Evolutionary conservation across 2,888 invertebrate genomes (phyloP), one percentile per base, ranked within the genome.

Genomic region (Antheraea assamensis): DNA sequence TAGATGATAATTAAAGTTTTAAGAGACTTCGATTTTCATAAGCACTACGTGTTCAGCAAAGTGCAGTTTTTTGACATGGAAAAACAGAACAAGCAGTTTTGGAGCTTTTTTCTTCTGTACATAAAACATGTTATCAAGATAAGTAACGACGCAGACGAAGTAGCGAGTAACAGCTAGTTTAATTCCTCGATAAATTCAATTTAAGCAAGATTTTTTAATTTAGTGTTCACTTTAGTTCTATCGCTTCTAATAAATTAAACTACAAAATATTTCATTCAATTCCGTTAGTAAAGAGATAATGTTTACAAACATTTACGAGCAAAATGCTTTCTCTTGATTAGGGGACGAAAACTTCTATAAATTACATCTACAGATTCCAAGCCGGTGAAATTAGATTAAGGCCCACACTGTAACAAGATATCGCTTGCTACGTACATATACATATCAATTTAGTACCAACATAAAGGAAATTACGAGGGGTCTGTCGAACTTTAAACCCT

Each of bases 401-500:
- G 61, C 73, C 75, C 72, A 72, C 72, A 73, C 35, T 68, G 68
- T 68, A 68, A 68, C 68, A 35, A 68, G n/a, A 68, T 68, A 68
- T 68, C 68, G n/a, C 61, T 61, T 73, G 72, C 58, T 61, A 72
- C 73, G 71, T 77, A 76, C 73, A 78, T 78, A 77, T 78, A 77
- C 75, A 72, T 76, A 81, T 78, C 74, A 78, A 80, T 81, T 79
- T 77, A 68, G 72, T 77, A 72, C 74, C 70, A 75, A 78, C 76
- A 75, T 72, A 73, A 75, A 78, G 76, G 75, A 80, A 80, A 79
- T 84, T 78, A 81, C 75, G 76, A 77, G 81, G 82, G 80, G 79
- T 80, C 76, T 35, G 70, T 73, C 74, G 35, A 80, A 82, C 81
- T 85, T 85, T 78, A 80, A 83, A 84, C 83, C 81, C 82, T 82